Percentiles rank a stretch among this genome's conserved stretches.
Evolutionary conservation across 2,113 vertebrate genomes (phyloP).

Genomic region (Sorex fumeus): DNA sequence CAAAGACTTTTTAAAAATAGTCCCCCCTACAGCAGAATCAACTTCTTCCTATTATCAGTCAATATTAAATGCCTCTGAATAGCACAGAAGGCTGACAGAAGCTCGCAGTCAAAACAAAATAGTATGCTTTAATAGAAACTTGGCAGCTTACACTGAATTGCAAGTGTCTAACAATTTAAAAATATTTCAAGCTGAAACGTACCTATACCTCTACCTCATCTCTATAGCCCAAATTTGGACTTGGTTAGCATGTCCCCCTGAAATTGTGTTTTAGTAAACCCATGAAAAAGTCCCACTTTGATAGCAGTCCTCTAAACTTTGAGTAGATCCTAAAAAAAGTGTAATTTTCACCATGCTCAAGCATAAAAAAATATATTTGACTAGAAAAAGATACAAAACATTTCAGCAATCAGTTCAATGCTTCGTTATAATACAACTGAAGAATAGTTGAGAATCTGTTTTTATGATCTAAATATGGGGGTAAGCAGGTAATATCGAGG

Average conservation of each 20-base stretch:
- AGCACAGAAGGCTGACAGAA: background rate
- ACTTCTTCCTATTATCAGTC: slow-evolving; percentile 29
- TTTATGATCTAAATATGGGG: background rate
- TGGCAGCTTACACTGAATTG: background rate
- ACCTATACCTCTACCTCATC: background rate
- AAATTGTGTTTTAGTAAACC: slow-evolving; percentile 53
- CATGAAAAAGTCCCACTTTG: slow-evolving; percentile 15
- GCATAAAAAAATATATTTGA: background rate
- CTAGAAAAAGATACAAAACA: slow-evolving; percentile 3
- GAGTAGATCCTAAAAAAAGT: slow-evolving; percentile 44
- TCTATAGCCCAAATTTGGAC: background rate
- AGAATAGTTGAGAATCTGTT: background rate
- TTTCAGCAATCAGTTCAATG: slow-evolving; percentile 48
- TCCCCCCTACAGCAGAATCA: background rate
- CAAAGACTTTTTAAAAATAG: background rate
- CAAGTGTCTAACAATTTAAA: background rate
- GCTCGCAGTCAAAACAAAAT: background rate
- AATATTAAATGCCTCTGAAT: slow-evolving; percentile 28
- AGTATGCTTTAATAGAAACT: slow-evolving; percentile 23
- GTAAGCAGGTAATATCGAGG: background rate
- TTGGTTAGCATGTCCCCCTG: slow-evolving; percentile 15
- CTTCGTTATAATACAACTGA: slow-evolving; percentile 27
- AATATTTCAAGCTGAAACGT: slow-evolving; percentile 24
- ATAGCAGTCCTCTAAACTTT: slow-evolving; percentile 24
- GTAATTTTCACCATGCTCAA: slow-evolving; percentile 43